Evolutionary conservation across 2,888 invertebrate species (phyloP).

Genomic region (Meiosimyza decipiens): DNA sequence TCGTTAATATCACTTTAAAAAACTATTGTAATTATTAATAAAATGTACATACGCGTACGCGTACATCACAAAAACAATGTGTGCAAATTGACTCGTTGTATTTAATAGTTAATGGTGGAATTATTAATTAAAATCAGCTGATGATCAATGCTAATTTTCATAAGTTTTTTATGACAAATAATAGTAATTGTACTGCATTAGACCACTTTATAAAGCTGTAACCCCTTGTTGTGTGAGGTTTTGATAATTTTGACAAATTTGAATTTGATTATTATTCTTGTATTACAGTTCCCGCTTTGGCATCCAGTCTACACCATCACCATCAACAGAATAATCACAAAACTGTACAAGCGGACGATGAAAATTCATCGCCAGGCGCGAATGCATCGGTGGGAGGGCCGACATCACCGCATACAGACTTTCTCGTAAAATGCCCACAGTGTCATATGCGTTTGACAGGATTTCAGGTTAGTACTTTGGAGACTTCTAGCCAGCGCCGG

Average conservation of each 20-base stretch:
- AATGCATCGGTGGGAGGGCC: constrained; percentile 43
- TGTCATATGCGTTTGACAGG: constrained; percentile 67
- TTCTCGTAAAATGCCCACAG: constrained; percentile 67
- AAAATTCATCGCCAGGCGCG: constrained; percentile 54
- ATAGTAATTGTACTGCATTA: too few relatives aligned
- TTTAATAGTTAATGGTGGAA: too few relatives aligned
- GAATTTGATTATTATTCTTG: neutral
- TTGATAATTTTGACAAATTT: constrained; percentile 14
- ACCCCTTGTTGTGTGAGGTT: constrained; percentile 9
- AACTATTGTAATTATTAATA: too few relatives aligned
- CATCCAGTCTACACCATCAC: constrained; percentile 65
- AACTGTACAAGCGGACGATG: constrained; percentile 53
- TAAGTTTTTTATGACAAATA: too few relatives aligned
- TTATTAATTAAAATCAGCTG: too few relatives aligned
- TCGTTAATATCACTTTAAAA: neutral
- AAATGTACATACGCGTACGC: too few relatives aligned
- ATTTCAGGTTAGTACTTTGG: constrained; percentile 58
- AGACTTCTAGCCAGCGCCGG: too few relatives aligned
- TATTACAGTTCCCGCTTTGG: constrained; percentile 65
- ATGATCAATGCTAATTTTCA: too few relatives aligned
- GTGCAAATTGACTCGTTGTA: too few relatives aligned
- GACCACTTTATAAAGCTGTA: too few relatives aligned
- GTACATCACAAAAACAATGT: too few relatives aligned
- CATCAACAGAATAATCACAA: constrained; percentile 47
- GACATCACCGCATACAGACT: constrained; percentile 55